Percentiles rank a stretch among this genome's conserved stretches.
These are phyloP conservation scores for Lasioglossum lativentre DNA, from an alignment of 2,888 invertebrate species.

Conservation along the genomic window DNA sequence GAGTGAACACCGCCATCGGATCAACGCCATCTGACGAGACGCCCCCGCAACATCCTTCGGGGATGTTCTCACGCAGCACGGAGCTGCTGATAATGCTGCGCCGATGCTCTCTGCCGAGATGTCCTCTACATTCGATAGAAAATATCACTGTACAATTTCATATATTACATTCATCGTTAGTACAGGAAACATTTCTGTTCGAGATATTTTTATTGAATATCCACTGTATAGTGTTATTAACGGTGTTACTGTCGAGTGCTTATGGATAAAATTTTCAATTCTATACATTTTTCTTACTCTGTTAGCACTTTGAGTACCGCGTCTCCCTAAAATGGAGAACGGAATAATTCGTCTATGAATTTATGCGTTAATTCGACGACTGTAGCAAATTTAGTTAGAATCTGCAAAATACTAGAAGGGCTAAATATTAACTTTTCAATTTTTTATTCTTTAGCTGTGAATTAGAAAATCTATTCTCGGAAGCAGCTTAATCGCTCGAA, in stretches of 20 bases:
- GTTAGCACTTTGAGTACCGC: not conserved
- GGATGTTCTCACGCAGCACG: conserved; percentile 32
- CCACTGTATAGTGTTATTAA: too few relatives aligned
- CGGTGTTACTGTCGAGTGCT: not conserved
- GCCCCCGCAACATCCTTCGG: conserved; percentile 33
- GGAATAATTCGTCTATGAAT: too few relatives aligned
- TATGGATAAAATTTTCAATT: not conserved
- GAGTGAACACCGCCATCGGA: not conserved
- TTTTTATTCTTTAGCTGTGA: too few relatives aligned
- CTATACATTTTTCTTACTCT: not conserved
- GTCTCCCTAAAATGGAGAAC: not conserved
- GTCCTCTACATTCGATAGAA: conserved; percentile 22
- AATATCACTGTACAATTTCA: not conserved
- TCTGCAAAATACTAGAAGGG: too few relatives aligned
- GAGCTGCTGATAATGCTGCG: conserved; percentile 53
- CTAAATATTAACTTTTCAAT: too few relatives aligned
- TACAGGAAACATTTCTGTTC: not conserved
- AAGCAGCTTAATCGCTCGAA: not conserved
- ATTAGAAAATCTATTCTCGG: too few relatives aligned
- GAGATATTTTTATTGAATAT: too few relatives aligned
- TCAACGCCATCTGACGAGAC: conserved; percentile 54
- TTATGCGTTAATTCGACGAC: too few relatives aligned
- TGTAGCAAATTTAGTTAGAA: too few relatives aligned
- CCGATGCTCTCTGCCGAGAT: conserved; percentile 23
- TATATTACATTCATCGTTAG: not conserved